Base-by-base conservation (phyloP, 35 echinoderm and acorn worm genomes). In the Apostichopus californicus region DNA sequence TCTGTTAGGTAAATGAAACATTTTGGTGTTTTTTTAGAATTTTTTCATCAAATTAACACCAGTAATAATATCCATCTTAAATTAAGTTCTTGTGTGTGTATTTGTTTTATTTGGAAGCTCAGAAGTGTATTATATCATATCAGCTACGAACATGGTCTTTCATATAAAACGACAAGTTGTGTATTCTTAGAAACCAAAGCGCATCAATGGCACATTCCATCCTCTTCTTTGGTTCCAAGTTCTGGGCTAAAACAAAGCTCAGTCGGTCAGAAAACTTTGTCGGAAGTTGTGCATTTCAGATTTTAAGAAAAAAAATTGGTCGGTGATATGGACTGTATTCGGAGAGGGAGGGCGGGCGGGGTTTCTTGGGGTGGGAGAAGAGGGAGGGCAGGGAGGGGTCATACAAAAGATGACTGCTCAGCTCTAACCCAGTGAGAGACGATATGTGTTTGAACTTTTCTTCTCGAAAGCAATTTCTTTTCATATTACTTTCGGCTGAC, bases 211-310 rank as follows among this genome's bases (percentile, higher is more conserved):
- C 52, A 83, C 80, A 83, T 83, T 83, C 80, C 80, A 83, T 17
- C 80, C 53, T 83, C 13, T 56, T 46, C 34, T 46, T 46, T 46
- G 34, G 34, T 46, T 46, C 34, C 34, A 55, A 17, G 46, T 25
- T 55, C 55, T 83, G 80, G 52, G 80, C 18, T 25, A 83, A 53
- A 18, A 55, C 7, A 15, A 83, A 13, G 78, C 24, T 34, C 78
- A 80, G 13, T 80, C 23, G 80, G 80, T 46, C 34, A 56, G 17
- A 83, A 46, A 11, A 53, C 26, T 83, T 56, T 56, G 55, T 24
- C n/a, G 80, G 80, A 83, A 83, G 80, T 83, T 83, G 80, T 83
- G 80, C 80, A 83, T 83, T 83, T 83, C 80, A 83, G 80, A 83
- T 18, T 83, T 83, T 83, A 18, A 56, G 80, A 57, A 46, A 46